These are phyloP conservation scores for Caretta caretta DNA, from an alignment of 2,113 vertebrate species.

Conservation along the genomic window DNA sequence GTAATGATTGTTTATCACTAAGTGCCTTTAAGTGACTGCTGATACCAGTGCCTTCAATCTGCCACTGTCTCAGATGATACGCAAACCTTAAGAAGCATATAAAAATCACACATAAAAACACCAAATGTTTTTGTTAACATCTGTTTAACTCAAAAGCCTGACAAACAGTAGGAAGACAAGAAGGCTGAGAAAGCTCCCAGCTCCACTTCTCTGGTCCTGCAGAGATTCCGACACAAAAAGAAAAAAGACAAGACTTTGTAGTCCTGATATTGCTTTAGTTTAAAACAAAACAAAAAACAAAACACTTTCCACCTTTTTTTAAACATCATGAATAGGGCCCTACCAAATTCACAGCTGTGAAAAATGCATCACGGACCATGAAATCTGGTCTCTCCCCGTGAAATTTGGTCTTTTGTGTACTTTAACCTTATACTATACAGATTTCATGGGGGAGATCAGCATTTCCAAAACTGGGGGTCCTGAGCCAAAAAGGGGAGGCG, in stretches of 20 bases:
- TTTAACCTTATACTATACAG: no score
- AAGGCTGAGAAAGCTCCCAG: neutral
- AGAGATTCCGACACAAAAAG: neutral
- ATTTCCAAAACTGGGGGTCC: no score
- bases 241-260: neutral
- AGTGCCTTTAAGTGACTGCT: conserved; percentile 98
- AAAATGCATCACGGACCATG: no score
- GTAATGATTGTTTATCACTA: conserved; percentile 97
- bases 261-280: neutral
- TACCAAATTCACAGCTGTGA: no score
- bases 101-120: conserved; percentile 13
- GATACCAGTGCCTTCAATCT: conserved; percentile 98
- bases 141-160: neutral
- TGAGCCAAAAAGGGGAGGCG: no score
- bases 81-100: conserved; percentile 88
- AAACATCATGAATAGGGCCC: neutral
- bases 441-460: no score
- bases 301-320: neutral
- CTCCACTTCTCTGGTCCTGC: neutral
- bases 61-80: conserved; percentile 98
- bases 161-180: neutral
- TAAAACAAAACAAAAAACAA: neutral
- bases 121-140: neutral
- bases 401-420: no score
- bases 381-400: no score